Base-by-base conservation (phyloP, 2,797 vertebrate genomes). In the Hippopotamyrus pictus region DNA sequence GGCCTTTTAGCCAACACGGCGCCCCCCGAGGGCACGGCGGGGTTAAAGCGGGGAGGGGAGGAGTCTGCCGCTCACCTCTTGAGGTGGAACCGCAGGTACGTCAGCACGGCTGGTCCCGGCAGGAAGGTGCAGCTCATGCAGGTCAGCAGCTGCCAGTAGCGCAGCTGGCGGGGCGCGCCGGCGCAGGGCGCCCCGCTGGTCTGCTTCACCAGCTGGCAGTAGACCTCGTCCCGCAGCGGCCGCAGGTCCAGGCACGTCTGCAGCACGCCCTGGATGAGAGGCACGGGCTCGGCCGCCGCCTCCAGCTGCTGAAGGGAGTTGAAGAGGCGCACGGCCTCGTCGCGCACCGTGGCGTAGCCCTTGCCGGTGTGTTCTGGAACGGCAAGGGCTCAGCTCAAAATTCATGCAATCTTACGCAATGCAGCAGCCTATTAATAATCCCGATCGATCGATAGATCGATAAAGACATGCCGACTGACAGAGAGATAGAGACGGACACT, bases 51-150 rank as follows among this genome's bases (percentile, higher is more conserved):
- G 1, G 22, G 37, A 3, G 22, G 57, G 22, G 22, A 3, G 0
- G 9, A 46, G n/a, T 4, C 22, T 4, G 25, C 22, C 46, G 89
- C 96, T 96, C 90, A 96, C 98, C 98, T 97, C 91, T 98, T 97
- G 88, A 99, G 94, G 94, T 99, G 98, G 93, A 98, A 97, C 89
- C 93, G 95, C 91, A 99, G 96, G 93, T 98, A 98, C 90, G 96
- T 96, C 90, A 98, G 96, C 33, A 99, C 94, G 0, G 93, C 92
- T 76, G 93, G 92, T 90, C 97, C 97, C 0, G 98, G 98, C 92
- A 97, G 94, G 94, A 99, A 99, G 91, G 97, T 99, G 95, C 98
- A 99, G 94, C 98, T 99, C 97, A 98, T 98, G 92, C 98, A 99
- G 90, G 97, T 98, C 91, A 99, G 97, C 4, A 99, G 97, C 95